Evolutionary conservation across 1,140 invertebrate species (phyloP).

Genomic region (Caerostris extrusa): DNA sequence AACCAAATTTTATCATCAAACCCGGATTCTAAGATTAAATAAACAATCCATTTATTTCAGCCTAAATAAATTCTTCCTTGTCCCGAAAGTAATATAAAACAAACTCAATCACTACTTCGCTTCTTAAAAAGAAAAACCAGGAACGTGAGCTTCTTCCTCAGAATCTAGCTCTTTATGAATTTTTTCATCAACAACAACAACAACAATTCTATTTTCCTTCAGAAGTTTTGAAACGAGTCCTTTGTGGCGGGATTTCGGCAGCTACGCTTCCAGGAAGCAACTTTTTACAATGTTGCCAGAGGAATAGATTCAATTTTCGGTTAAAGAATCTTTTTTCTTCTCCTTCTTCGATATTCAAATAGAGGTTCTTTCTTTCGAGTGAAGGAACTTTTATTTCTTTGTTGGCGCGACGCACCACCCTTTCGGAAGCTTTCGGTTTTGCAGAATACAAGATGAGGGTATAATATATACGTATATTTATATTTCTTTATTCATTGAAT

Average conservation of each 20-base stretch:
- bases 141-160: no score
- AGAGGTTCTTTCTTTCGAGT: not conserved
- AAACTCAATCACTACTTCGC: no score
- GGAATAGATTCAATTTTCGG: constrained; percentile 21
- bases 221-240: not conserved
- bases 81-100: no score
- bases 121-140: no score
- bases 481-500: not conserved
- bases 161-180: not conserved
- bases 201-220: not conserved
- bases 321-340: not conserved
- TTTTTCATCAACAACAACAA: not conserved
- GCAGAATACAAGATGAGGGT: not conserved
- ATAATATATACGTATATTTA: not conserved
- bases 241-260: not conserved
- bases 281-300: not conserved
- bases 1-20: no score
- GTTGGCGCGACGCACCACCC: not conserved
- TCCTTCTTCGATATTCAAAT: constrained; percentile 28
- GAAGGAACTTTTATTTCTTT: not conserved
- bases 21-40: no score
- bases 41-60: no score
- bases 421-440: not conserved
- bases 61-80: no score
- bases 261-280: not conserved